Percentiles rank a stretch among this genome's conserved stretches.
Conservation (phyloP, 2,113 vertebrate genomes). For the Labrus mixtus region DNA sequence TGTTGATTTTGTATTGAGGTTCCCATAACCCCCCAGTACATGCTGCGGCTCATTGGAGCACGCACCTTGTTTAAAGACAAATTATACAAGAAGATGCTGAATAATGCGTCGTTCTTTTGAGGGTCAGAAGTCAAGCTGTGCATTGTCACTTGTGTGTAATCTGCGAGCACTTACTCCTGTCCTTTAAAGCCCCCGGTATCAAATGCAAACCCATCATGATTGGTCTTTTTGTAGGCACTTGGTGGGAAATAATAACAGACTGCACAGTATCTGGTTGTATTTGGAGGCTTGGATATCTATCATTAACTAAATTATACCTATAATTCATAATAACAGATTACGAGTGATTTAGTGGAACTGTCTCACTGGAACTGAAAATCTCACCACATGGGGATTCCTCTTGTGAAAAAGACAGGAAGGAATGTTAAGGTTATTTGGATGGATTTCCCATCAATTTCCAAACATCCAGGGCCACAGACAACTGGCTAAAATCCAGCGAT, state of each 20-base stretch:
- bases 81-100: conserved; percentile 21
- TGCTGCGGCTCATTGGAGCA: conserved; percentile 12
- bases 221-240: background rate
- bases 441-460: background rate
- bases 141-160: background rate
- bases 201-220: background rate
- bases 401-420: too few species aligned
- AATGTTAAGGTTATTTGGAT: too few species aligned
- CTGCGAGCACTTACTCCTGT: background rate
- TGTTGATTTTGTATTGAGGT: conserved; percentile 24
- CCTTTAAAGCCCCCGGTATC: background rate
- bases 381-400: too few species aligned
- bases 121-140: conserved; percentile 13
- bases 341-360: too few species aligned
- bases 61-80: conserved; percentile 4
- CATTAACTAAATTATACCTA: background rate
- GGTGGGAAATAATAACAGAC: background rate
- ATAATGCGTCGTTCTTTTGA: background rate
- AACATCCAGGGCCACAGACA: background rate
- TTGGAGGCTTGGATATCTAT: background rate
- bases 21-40: background rate
- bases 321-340: too few species aligned
- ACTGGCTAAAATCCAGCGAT: background rate
- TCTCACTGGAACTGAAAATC: too few species aligned
- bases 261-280: background rate